Evolutionary conservation across 2,888 invertebrate species (phyloP).

Genomic region (Amphipoea lucens): DNA sequence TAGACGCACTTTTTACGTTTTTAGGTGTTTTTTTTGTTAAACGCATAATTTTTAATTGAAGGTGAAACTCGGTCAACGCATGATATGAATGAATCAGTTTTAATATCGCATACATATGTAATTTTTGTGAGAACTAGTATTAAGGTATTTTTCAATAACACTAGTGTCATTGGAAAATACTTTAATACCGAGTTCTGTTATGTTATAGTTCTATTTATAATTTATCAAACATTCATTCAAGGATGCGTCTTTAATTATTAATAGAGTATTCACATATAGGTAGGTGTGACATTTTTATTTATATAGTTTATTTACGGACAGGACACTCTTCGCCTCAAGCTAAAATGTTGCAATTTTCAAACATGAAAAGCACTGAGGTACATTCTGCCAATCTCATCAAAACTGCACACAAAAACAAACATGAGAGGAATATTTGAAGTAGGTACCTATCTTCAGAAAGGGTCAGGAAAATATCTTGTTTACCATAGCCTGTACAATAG

Average conservation of each 20-base stretch:
- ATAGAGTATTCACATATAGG: background rate
- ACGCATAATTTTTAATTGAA: constrained; percentile 43
- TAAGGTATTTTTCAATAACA: background rate
- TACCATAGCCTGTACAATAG: background rate
- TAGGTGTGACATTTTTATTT: background rate
- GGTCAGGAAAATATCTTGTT: background rate
- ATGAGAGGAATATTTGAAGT: background rate
- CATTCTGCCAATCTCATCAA: background rate
- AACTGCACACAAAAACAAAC: background rate
- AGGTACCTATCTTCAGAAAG: background rate
- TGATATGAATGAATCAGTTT: constrained; percentile 31
- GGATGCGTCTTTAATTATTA: background rate
- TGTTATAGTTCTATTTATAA: background rate
- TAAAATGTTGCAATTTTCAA: background rate
- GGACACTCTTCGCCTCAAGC: background rate
- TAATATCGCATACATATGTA: background rate
- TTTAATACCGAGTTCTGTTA: background rate
- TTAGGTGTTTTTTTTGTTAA: constrained; percentile 22
- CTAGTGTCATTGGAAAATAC: background rate
- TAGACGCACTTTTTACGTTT: constrained; percentile 40
- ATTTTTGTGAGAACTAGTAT: constrained; percentile 1
- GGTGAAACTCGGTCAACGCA: constrained; percentile 23
- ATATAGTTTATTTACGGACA: background rate
- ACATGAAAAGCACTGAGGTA: background rate
- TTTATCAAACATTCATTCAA: background rate